These are phyloP conservation scores for Bombycilla garrulus DNA, from an alignment of 2,113 vertebrate species.

Conservation along the genomic window DNA sequence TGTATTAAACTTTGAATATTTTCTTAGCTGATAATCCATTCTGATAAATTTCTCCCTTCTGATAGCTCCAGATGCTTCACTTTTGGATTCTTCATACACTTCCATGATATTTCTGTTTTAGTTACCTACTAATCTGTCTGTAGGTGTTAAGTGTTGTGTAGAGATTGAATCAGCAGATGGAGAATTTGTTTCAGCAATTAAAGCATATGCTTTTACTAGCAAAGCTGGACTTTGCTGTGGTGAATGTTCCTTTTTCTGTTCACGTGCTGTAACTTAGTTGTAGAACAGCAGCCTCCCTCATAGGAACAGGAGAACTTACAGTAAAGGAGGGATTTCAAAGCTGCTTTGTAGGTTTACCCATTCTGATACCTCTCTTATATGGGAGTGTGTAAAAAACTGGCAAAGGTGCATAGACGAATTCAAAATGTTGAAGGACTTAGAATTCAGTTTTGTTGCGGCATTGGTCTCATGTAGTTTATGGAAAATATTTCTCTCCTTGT, in stretches of 20 bases:
- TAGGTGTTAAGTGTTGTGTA: background rate
- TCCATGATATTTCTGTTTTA: background rate
- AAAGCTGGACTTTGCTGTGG: background rate
- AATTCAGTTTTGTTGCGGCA: background rate
- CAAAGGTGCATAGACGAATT: background rate
- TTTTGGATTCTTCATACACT: background rate
- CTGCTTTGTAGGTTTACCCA: background rate
- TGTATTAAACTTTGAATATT: background rate
- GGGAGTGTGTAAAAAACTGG: background rate
- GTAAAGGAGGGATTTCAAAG: background rate
- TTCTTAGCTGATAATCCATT: background rate
- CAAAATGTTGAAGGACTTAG: background rate
- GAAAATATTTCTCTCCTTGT: background rate
- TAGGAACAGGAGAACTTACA: background rate
- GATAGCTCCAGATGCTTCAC: background rate
- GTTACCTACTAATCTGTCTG: background rate
- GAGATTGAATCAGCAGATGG: background rate
- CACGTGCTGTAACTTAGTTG: rapidly evolving
- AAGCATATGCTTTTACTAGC: background rate
- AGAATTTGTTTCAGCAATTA: background rate
- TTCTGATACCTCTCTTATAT: background rate
- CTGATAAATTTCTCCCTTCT: background rate
- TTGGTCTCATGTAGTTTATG: background rate
- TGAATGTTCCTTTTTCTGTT: background rate
- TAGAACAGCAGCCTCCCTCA: background rate